Conservation (phyloP, 1,140 invertebrate genomes). For the Euwallacea fornicatus region DNA sequence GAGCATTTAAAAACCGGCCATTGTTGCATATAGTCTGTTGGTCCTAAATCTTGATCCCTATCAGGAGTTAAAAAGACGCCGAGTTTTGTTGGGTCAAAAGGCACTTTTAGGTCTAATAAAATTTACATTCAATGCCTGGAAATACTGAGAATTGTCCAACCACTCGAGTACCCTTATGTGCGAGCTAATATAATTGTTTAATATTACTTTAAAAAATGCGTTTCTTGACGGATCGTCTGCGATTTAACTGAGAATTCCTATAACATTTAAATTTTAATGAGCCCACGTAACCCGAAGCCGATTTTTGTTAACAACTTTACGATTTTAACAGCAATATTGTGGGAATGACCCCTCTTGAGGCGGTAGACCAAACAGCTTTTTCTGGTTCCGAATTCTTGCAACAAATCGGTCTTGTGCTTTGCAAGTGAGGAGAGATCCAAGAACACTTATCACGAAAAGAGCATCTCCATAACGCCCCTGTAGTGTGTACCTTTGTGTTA, state of each 20-base stretch:
- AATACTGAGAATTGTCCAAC: not conserved
- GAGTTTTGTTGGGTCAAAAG: slow-evolving; percentile 23
- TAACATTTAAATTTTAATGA: too few species aligned
- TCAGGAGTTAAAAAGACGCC: slow-evolving; percentile 11
- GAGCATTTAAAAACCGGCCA: slow-evolving; percentile 21
- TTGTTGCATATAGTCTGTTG: slow-evolving; percentile 22
- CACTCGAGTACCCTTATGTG: not conserved
- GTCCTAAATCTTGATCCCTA: slow-evolving; percentile 29
- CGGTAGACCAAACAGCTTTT: not conserved
- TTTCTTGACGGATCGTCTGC: too few species aligned
- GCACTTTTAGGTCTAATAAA: slow-evolving; percentile 22
- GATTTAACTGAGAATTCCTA: too few species aligned
- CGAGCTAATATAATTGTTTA: too few species aligned
- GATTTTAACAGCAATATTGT: not conserved
- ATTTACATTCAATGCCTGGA: slow-evolving; percentile 26
- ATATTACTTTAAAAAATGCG: too few species aligned
- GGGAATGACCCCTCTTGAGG: not conserved
- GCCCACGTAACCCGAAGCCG: too few species aligned
- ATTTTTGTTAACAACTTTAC: not conserved
- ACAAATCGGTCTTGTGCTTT: not conserved
- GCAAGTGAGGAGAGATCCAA: too few species aligned
- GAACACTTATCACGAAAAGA: not conserved
- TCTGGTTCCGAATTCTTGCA: not conserved
- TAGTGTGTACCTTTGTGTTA: not conserved
- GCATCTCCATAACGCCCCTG: not conserved